Evolutionary conservation across 1,140 invertebrate species (phyloP), one percentile per base, ranked within the genome.

Genomic region (Drosophila nigrodunni): DNA sequence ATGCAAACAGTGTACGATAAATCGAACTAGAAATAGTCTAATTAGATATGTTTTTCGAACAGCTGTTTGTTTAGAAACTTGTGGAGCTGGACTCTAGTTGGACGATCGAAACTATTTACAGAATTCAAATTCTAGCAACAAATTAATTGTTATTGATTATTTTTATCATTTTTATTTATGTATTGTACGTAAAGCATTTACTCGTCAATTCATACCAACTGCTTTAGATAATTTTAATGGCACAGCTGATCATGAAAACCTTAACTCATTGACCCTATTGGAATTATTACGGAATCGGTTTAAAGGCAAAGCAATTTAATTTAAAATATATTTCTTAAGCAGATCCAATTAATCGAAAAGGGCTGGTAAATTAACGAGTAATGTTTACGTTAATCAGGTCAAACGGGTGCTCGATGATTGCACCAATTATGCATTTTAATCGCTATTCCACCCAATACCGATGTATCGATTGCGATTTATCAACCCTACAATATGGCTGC

Each of bases 401-500:
- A 52, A 11, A 10, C 47, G 47, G 34, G 34, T 55, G n/a, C 25
- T n/a, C 54, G 18, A 57, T 57, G 54, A 57, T 57, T 57, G 34
- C 15, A 8, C 52, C 25, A 13, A 39, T 2, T 50, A 13, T n/a
- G 57, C n/a, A 0, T 7, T 47, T 9, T 18, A 18, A 35, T 8
- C 18, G 21, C 34, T 30, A 7, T 44, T 13, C 13, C 10, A 18
- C 1, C 0, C 2, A 55, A 55, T 18, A 21, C 30, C 58, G 68
- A 70, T 72, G 41, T 65, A 71, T 71, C 69, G 69, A 71, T 64
- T 15, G 2, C 7, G 2, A 21, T 41, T 71, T 18, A 35, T n/a
- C 57, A 70, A 64, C 72, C 18, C 66, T 74, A 47, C 72, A 75
- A 75, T 64, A 75, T 75, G 73, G 73, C 73, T 75, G 68, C 73